Evolutionary conservation across 1,140 invertebrate species (phyloP).

Genomic region (Euglossa dilemma): DNA sequence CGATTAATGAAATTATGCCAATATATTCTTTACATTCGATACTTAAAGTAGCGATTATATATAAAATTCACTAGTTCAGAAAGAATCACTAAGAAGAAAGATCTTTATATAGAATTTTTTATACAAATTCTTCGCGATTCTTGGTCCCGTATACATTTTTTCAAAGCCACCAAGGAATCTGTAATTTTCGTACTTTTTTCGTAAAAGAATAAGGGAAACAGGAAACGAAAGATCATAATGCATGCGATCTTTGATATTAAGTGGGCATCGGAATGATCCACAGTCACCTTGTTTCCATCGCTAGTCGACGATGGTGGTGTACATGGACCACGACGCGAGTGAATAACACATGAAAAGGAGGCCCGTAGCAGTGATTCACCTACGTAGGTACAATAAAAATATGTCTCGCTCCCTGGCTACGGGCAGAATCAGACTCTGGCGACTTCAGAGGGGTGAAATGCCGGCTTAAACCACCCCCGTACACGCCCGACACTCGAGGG

Average conservation of each 20-base stretch:
- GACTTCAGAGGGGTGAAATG: conserved; percentile 68
- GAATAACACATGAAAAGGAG: conserved; percentile 31
- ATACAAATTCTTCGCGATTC: too few species aligned
- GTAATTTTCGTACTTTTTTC: too few species aligned
- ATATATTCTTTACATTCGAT: too few species aligned
- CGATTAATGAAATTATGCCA: too few species aligned
- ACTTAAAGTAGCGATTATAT: too few species aligned
- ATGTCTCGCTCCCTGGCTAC: conserved; percentile 66
- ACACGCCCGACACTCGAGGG: conserved; percentile 57
- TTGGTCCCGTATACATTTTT: too few species aligned
- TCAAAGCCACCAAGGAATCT: too few species aligned
- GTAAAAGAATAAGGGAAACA: too few species aligned
- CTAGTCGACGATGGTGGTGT: background rate
- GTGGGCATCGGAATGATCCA: background rate
- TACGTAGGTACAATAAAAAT: conserved; percentile 74
- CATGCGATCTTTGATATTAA: background rate
- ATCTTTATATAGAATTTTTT: too few species aligned
- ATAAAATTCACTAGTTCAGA: too few species aligned
- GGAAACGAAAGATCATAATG: too few species aligned
- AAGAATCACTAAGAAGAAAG: too few species aligned
- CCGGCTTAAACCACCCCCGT: conserved; percentile 63
- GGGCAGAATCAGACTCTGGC: conserved; percentile 75
- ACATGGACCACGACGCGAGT: background rate
- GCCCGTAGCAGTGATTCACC: conserved; percentile 73
- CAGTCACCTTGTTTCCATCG: conserved; percentile 4